phyloP scores from a whole-genome alignment of 2,797 vertebrate species.

The Siniperca obscura region DNA sequence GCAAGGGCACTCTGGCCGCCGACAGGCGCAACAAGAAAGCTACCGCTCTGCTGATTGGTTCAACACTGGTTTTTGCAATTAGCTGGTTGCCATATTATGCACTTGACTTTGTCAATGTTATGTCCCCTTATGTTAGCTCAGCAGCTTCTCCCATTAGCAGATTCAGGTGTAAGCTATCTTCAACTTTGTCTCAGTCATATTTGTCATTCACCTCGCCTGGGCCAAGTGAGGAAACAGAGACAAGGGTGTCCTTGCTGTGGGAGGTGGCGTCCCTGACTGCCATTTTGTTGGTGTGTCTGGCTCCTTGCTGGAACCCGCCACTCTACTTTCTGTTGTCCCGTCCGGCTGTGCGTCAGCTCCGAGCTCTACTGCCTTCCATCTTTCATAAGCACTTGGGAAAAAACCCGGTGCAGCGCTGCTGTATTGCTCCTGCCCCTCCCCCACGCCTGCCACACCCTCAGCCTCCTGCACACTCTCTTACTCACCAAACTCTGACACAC shows the following conservation, averaged over 20 bases:
- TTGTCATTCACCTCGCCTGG: background rate
- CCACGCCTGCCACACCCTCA: slow-evolving; percentile 31
- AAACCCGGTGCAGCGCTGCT: slow-evolving; percentile 55
- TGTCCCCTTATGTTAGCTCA: slow-evolving; percentile 65
- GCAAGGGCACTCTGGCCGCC: slow-evolving; percentile 65
- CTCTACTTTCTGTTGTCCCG: slow-evolving; percentile 85
- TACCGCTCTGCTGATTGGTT: slow-evolving; percentile 76
- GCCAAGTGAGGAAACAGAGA: background rate
- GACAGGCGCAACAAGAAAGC: slow-evolving; percentile 81
- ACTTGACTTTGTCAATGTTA: slow-evolving; percentile 80
- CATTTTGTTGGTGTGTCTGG: slow-evolving; percentile 81
- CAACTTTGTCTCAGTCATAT: slow-evolving; percentile 11
- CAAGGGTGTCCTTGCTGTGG: slow-evolving; percentile 74
- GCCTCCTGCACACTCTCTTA: slow-evolving; percentile 12
- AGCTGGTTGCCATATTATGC: slow-evolving; percentile 82
- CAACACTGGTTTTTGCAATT: slow-evolving; percentile 75
- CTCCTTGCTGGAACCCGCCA: slow-evolving; percentile 83
- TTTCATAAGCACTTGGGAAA: slow-evolving; percentile 48
- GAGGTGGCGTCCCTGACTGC: slow-evolving; percentile 76
- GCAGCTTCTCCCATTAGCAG: slow-evolving; percentile 57
- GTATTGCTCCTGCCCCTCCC: slow-evolving; percentile 68
- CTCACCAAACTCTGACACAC: slow-evolving; percentile 47
- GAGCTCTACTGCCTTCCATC: slow-evolving; percentile 74
- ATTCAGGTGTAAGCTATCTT: background rate
- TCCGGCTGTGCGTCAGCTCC: slow-evolving; percentile 83